Evolutionary conservation across 2,888 invertebrate genomes (phyloP), one percentile per base, ranked within the genome.

Genomic region (Tiliacea citrago): DNA sequence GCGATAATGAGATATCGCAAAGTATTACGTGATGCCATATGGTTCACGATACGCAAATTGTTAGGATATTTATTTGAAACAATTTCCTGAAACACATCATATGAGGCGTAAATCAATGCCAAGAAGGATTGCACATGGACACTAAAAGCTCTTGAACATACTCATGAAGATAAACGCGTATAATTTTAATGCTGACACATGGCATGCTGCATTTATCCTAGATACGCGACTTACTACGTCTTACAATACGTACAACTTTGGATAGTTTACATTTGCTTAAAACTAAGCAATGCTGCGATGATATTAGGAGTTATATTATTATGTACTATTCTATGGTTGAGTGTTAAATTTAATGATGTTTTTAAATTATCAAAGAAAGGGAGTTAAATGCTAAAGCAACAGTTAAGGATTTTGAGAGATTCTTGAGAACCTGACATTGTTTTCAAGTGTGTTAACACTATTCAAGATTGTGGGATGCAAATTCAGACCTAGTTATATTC

Each of bases 61-160:
- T 69, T 77, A 39, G 60, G 39, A 71, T 77, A 71, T 82, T 74
- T 74, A 76, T 77, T 77, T 58, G 42, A 61, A 81, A 58, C 71
- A 29, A 78, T 86, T 81, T 79, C 74, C 49, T 65, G 21, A 74
- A 79, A 79, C 63, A 58, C 47, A 66, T 72, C 51, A 81, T 83
- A 73, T 75, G 73, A 74, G 61, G 62, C 77, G 65, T 81, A 79
- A 73, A 83, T 85, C 76, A 85, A 75, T 83, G 87, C 86, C 84
- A 87, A 84, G 21, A 67, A 68, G 68, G 62, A 68, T 73, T 67
- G 72, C 77, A 75, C 65, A 83, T 82, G 84, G 53, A 80, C 67
- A 75, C 77, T 82, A 75, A 83, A 87, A 79, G 80, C 82, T 73
- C 63, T 82, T 73, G 58, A 57, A 74, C 55, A 75, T 80, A 79